Conservation (phyloP, 1,140 invertebrate genomes). For the Oscheius sp. region DNA sequence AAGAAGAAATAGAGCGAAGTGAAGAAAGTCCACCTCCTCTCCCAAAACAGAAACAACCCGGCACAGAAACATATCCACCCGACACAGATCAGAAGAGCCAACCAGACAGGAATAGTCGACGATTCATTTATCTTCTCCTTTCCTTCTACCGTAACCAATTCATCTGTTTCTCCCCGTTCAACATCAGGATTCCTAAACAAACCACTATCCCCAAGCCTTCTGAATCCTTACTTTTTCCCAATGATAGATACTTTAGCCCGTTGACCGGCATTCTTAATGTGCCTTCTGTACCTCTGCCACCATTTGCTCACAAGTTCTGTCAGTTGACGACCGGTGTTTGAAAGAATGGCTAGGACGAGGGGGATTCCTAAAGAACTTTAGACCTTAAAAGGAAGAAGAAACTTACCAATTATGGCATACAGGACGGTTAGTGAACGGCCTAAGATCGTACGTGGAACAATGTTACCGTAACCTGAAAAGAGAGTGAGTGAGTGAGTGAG, state of each 20-base stretch:
- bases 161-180: constrained; percentile 19
- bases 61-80: constrained; percentile 58
- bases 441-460: constrained; percentile 78
- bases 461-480: constrained; percentile 85
- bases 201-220: too few relatives aligned
- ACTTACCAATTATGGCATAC: constrained; percentile 81
- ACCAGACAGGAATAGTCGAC: constrained; percentile 60
- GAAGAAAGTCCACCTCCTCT: constrained; percentile 76
- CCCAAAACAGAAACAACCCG: constrained; percentile 66
- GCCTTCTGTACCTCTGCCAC: constrained; percentile 43
- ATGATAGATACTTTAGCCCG: constrained; percentile 1
- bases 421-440: constrained; percentile 83
- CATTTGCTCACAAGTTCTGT: constrained; percentile 61
- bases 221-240: constrained; percentile 2
- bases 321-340: constrained; percentile 48
- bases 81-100: constrained; percentile 56
- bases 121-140: constrained; percentile 18
- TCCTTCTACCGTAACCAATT: not conserved
- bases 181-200: too few relatives aligned
- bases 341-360: constrained; percentile 71
- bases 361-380: constrained; percentile 71
- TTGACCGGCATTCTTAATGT: constrained; percentile 6
- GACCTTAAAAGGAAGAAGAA: not conserved
- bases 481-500: constrained; percentile 25
- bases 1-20: constrained; percentile 91